phyloP scores from a whole-genome alignment of 2,113 vertebrate species.

The Toxotes chatareus region DNA sequence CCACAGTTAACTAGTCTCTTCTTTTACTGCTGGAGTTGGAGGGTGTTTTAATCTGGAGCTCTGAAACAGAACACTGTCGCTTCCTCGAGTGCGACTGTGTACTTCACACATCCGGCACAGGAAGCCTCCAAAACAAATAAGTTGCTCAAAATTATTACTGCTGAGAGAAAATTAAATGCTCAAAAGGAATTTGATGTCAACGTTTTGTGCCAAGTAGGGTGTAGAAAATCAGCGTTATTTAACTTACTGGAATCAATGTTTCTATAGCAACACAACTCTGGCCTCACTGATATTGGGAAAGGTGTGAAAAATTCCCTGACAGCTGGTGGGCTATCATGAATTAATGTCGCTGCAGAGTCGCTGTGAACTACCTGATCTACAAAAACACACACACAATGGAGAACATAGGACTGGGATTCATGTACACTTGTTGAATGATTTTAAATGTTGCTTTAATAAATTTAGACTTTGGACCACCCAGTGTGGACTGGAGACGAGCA shows the following conservation, averaged over 20 bases:
- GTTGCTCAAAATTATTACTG: not conserved
- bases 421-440: slow-evolving; percentile 19
- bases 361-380: slow-evolving; percentile 19
- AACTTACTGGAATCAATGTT: slow-evolving; percentile 64
- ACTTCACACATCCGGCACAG: not conserved
- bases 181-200: slow-evolving; percentile 36
- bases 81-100: not conserved
- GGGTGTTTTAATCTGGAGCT: not conserved
- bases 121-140: slow-evolving; percentile 21
- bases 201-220: slow-evolving; percentile 36
- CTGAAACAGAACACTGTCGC: not conserved
- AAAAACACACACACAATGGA: not conserved
- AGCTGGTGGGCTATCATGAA: slow-evolving; percentile 66
- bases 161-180: slow-evolving; percentile 19
- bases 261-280: slow-evolving; percentile 70
- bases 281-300: slow-evolving; percentile 61
- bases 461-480: not conserved
- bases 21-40: not conserved
- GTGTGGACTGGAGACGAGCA: slow-evolving; percentile 13
- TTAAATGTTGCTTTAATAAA: slow-evolving; percentile 19
- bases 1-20: not conserved
- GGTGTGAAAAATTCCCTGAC: slow-evolving; percentile 74
- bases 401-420: not conserved
- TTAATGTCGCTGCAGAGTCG: slow-evolving; percentile 43
- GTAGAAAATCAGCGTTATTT: slow-evolving; percentile 55